These are phyloP conservation scores for Spinibarbus caldwelli DNA, from an alignment of 2,797 vertebrate species.

Conservation along the genomic window DNA sequence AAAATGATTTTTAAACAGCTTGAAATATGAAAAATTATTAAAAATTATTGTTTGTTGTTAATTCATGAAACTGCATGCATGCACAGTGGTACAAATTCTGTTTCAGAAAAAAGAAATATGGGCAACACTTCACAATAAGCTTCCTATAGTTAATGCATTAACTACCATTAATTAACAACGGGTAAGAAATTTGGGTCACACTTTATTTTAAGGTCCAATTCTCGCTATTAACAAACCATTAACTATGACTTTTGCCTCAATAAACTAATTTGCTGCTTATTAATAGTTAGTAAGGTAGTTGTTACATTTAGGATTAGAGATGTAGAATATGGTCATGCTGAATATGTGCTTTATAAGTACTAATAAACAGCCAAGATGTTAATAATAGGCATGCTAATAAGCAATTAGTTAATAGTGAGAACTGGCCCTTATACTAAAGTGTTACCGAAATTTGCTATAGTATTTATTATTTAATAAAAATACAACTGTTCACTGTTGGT, in stretches of 20 bases:
- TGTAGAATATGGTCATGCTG: background rate
- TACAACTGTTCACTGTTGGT: too few relatives aligned
- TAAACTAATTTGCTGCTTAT: background rate
- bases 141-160: too few relatives aligned
- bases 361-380: background rate
- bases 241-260: background rate
- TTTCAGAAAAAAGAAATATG: background rate
- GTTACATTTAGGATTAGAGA: background rate
- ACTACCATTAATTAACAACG: background rate
- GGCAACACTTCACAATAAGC: background rate
- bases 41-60: background rate
- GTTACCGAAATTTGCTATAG: background rate
- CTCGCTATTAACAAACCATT: background rate
- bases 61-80: background rate
- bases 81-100: background rate
- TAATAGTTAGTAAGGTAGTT: background rate
- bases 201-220: too few relatives aligned
- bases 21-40: background rate
- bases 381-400: too few relatives aligned
- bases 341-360: background rate
- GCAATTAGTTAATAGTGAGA: background rate
- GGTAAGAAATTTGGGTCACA: background rate
- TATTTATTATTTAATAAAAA: too few relatives aligned
- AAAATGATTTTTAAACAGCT: background rate
- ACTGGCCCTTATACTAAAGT: background rate